Evolutionary conservation across 1,140 invertebrate genomes (phyloP), one percentile per base, ranked within the genome.

Genomic region (Chironomus striatipennis): DNA sequence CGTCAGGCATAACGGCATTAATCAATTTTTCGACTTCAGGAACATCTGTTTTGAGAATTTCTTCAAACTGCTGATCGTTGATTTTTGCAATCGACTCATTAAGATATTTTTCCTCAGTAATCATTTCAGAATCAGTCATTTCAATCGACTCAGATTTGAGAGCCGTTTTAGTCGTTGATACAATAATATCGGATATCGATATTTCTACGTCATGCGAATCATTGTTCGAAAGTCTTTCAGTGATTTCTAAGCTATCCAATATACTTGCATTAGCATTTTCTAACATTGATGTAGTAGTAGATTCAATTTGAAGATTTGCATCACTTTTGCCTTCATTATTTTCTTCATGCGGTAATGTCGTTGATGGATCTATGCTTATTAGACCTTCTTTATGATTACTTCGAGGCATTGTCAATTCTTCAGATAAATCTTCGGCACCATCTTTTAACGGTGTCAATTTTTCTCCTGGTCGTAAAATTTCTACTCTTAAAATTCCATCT

Each of bases 401-500:
- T 72, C 74, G 24, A 15, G 20, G 42, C 18, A 17, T 74, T 34
- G 64, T 43, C 8, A 74, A 83, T 73, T 81, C 79, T 3, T 79
- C 79, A 70, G 65, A 70, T 18, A 70, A 12, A 74, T 80, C 74
- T 43, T 82, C 81, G 15, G 73, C 73, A 74, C 73, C 80, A 64
- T 83, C 81, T 72, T 88, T 87, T 75, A 85, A 86, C 4, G 88
- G 78, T 92, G 92, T 80, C 90, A 88, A 73, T 88, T 85, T 15
- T 81, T 82, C 42, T 18, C 20, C 84, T 86, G n/a, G 85, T 81
- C 83, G 94, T 92, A 97, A 86, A 78, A 99, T 97, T 85, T 99
- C 97, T n/a, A 99, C 95, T 78, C 81, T 80, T 3, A 99, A 85
- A 77, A 99, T 96, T 12, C 98, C 97, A 84, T 98, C 93, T 75